phyloP scores from a whole-genome alignment of 1,140 invertebrate species.

The Drosophila bipectinata region DNA sequence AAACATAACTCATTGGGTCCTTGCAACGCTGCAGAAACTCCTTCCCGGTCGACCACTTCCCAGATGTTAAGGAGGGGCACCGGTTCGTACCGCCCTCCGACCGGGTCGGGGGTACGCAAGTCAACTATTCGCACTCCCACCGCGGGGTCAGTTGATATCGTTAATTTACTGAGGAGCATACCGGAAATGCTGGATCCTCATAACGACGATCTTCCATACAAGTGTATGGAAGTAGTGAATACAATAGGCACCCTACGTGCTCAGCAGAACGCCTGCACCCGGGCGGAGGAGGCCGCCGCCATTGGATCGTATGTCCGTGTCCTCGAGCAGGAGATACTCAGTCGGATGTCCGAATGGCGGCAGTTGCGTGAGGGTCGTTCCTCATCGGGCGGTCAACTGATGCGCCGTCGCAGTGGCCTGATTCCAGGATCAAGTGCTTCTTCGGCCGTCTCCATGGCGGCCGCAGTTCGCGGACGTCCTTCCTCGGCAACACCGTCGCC shows the following conservation, averaged over 20 bases:
- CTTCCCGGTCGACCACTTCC: not conserved
- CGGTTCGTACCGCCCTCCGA: not conserved
- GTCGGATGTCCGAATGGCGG: not conserved
- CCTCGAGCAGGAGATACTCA: slow-evolving; percentile 2
- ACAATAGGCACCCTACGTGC: not conserved
- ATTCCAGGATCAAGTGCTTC: not conserved
- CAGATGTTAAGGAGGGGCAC: not conserved
- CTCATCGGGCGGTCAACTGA: not conserved
- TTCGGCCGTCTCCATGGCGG: not conserved
- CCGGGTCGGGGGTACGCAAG: not conserved
- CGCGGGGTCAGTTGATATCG: not conserved
- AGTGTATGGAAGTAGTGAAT: slow-evolving; percentile 1
- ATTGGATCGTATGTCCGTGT: not conserved
- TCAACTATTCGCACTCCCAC: too few species aligned
- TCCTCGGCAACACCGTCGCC: not conserved
- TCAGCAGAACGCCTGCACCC: not conserved
- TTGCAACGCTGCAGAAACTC: not conserved
- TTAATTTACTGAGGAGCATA: not conserved
- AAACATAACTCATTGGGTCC: not conserved
- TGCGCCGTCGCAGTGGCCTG: not conserved
- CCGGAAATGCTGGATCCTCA: not conserved
- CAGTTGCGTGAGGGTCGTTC: not conserved
- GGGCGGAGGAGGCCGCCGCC: not conserved
- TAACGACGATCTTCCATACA: not conserved
- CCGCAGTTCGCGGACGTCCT: too few species aligned